A percentile compares a stretch with the other conserved stretches of the same genome.
Conservation (phyloP, 1,140 invertebrate species). For the Drosophila orosa region DNA sequence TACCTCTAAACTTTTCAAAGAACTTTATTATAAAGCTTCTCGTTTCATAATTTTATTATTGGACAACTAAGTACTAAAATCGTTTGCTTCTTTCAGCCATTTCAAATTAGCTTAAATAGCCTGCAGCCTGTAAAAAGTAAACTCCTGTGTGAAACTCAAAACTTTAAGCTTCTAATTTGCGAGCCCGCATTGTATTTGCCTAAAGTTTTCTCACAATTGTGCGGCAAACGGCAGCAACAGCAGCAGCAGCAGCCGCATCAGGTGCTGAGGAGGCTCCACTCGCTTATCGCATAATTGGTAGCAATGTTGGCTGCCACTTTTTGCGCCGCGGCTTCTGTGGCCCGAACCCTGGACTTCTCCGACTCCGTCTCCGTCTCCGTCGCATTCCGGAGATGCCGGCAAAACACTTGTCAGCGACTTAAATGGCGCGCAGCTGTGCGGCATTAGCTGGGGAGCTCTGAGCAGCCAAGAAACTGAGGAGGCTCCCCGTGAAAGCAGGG, state of each 20-base stretch:
- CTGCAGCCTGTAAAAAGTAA: slow-evolving; percentile 6
- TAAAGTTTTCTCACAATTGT: slow-evolving; percentile 45
- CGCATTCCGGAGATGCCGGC: slow-evolving; percentile 77
- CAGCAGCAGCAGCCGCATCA: slow-evolving; percentile 22
- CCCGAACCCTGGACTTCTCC: slow-evolving; percentile 26
- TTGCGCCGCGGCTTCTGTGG: slow-evolving; percentile 65
- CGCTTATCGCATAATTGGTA: slow-evolving; percentile 82
- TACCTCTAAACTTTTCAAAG: neutral
- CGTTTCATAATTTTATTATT: neutral
- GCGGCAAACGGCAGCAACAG: slow-evolving; percentile 4
- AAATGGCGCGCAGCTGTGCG: slow-evolving; percentile 79
- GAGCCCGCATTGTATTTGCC: slow-evolving; percentile 26
- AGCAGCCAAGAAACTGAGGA: slow-evolving; percentile 9
- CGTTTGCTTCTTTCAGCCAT: slow-evolving; percentile 1
- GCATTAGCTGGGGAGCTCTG: slow-evolving; percentile 57
- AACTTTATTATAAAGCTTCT: neutral
- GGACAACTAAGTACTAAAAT: neutral
- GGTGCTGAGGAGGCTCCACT: slow-evolving; percentile 32
- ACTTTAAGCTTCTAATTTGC: slow-evolving; percentile 29
- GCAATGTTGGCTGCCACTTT: slow-evolving; percentile 80
- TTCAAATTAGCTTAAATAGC: neutral
- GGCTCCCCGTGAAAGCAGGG: slow-evolving; percentile 16
- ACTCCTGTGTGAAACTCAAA: neutral
- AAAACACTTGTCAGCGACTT: slow-evolving; percentile 82
- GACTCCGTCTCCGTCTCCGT: slow-evolving; percentile 35